These are phyloP conservation scores for Drosophila ananassae DNA, from an alignment of 1,140 invertebrate species.

Conservation along the genomic window DNA sequence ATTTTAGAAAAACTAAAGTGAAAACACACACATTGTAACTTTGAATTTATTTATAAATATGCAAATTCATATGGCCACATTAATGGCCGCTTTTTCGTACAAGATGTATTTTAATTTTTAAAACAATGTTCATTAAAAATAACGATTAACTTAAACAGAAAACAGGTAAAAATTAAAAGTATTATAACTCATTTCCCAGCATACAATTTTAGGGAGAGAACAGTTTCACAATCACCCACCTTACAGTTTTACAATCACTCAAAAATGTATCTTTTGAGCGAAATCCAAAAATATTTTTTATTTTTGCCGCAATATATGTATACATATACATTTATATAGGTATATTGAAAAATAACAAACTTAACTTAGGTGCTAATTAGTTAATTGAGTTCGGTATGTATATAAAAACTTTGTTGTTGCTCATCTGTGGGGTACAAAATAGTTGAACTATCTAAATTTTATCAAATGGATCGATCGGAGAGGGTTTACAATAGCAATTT, in stretches of 20 bases:
- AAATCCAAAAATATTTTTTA: conserved; percentile 78
- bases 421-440: conserved; percentile 69
- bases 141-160: neutral
- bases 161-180: neutral
- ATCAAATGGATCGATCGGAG: conserved; percentile 57
- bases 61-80: neutral
- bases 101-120: neutral
- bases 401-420: conserved; percentile 68
- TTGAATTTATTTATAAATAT: no score
- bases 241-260: neutral
- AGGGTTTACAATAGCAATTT: conserved; percentile 50
- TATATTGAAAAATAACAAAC: conserved; percentile 79
- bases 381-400: conserved; percentile 54
- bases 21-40: no score
- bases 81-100: no score
- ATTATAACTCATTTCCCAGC: neutral
- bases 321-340: conserved; percentile 25
- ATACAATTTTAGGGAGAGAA: neutral
- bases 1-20: no score
- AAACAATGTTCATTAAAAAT: neutral
- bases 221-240: neutral
- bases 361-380: conserved; percentile 76
- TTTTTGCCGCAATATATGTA: conserved; percentile 38
- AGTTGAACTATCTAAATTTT: conserved; percentile 76
- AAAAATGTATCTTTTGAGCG: conserved; percentile 55